Base-by-base conservation (phyloP, 2,797 vertebrate genomes). In the Propithecus perrieri region DNA sequence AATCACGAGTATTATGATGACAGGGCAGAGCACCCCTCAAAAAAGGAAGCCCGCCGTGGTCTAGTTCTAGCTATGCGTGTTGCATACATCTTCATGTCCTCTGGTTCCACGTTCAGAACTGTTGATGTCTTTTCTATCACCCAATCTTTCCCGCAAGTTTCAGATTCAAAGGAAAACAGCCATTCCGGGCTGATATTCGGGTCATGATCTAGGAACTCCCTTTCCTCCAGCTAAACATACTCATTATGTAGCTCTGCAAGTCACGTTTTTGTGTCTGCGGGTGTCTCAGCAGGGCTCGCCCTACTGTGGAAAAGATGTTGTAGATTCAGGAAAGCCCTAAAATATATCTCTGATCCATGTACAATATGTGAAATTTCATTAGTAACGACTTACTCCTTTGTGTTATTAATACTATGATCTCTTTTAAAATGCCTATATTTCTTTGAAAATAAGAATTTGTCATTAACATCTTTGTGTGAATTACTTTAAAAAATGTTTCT, bases 401-500 rank as follows among this genome's bases (percentile, higher is more conserved):
- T 89, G 57, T 89, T 94, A 59, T 59, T 59, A 59, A 26, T 26
- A 61, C 12, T 87, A 7, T 38, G 81, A 13, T 22, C 41, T 76
- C n/a, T 86, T 94, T 90, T 59, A 50, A 95, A 91, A 93, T 79
- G 30, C 2, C 15, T 69, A 0, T 35, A 35, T 87, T 84, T 81
- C 72, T 83, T 95, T 85, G 43, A 92, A 90, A 95, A 75, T 80
- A 87, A 94, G 24, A 79, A 84, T 55, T 85, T 95, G n/a, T 75
- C 67, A 53, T 80, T 87, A 86, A 87, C 85, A 76, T 81, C 79
- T 94, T 71, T 87, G 38, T 87, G 14, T 63, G 48, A 59, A 81
- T 72, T 38, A 94, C 13, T 79, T 78, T 9, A 5, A 74, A 89
- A 91, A 84, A 30, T 72, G 35, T 93, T 96, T 94, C 83, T 80